phyloP scores from a whole-genome alignment of 2,113 vertebrate species.

The Pollachius pollachius region DNA sequence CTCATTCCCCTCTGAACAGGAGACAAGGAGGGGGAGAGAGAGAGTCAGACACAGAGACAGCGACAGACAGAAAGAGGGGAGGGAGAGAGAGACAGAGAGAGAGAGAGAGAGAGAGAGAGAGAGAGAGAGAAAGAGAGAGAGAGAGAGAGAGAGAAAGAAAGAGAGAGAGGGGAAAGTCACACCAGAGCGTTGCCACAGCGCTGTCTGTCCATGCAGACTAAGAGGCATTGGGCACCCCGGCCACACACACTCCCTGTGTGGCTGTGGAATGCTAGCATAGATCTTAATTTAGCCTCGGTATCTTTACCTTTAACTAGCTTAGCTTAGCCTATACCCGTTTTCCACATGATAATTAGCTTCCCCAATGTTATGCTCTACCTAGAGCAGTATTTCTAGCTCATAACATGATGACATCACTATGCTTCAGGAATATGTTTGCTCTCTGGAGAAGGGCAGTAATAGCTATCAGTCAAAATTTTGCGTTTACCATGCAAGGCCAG shows the following conservation, averaged over 20 bases:
- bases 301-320: too few relatives aligned
- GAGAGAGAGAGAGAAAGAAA: constrained; percentile 42
- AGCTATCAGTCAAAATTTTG: constrained; percentile 1
- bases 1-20: constrained; percentile 85
- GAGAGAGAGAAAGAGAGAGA: constrained; percentile 33
- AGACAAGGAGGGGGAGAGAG: constrained; percentile 43
- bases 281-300: too few relatives aligned
- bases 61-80: background rate
- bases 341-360: too few relatives aligned
- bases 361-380: background rate
- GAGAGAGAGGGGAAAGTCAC: too few relatives aligned
- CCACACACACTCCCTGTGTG: too few relatives aligned
- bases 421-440: background rate
- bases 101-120: constrained; percentile 42
- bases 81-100: constrained; percentile 21
- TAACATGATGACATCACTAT: constrained; percentile 40
- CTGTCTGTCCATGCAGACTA: too few relatives aligned
- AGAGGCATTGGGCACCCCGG: too few relatives aligned
- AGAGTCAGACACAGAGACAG: constrained; percentile 45
- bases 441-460: background rate
- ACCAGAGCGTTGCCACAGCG: too few relatives aligned
- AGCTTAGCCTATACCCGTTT: too few relatives aligned
- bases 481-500: background rate
- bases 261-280: too few relatives aligned
- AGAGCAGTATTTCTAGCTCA: constrained; percentile 23